A percentile compares a stretch with the other conserved stretches of the same genome.
phyloP scores from a whole-genome alignment of 2,797 vertebrate genomes.

The Lutjanus campechanus region DNA sequence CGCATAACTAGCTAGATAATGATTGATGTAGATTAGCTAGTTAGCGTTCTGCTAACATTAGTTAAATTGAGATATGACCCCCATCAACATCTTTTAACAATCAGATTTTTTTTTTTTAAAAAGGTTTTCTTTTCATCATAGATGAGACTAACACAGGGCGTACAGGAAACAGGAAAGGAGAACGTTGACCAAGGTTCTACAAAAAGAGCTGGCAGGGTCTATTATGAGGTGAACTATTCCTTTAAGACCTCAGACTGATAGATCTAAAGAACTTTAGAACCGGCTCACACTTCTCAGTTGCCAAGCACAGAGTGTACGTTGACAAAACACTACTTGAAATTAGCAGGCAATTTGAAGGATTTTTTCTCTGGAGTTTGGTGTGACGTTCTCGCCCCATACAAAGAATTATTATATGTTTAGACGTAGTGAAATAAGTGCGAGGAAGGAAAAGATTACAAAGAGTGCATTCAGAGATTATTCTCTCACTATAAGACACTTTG shows the following conservation, averaged over 20 bases:
- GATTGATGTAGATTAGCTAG: too few relatives aligned
- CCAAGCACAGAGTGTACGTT: not conserved
- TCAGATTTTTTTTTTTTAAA: too few relatives aligned
- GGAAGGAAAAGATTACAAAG: constrained; percentile 17
- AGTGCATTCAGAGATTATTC: constrained; percentile 63
- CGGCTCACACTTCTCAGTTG: not conserved
- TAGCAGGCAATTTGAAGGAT: not conserved
- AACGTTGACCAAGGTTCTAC: too few relatives aligned
- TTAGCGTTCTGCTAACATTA: too few relatives aligned
- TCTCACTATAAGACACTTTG: constrained; percentile 49
- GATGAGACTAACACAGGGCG: too few relatives aligned
- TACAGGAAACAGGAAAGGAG: too few relatives aligned
- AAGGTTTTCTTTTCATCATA: too few relatives aligned
- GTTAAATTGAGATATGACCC: too few relatives aligned
- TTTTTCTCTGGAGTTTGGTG: constrained; percentile 45
- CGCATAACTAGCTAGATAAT: too few relatives aligned
- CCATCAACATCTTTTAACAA: too few relatives aligned
- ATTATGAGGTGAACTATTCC: not conserved
- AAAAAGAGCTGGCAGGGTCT: too few relatives aligned
- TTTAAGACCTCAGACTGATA: not conserved
- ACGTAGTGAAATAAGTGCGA: constrained; percentile 18
- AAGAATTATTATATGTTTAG: constrained; percentile 15
- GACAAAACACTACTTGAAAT: not conserved
- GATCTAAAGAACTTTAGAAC: not conserved
- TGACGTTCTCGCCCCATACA: constrained; percentile 2